Percentiles rank a stretch among this genome's conserved stretches.
These are phyloP conservation scores for Parasteatoda tepidariorum DNA, from an alignment of 1,140 invertebrate species.

Conservation along the genomic window DNA sequence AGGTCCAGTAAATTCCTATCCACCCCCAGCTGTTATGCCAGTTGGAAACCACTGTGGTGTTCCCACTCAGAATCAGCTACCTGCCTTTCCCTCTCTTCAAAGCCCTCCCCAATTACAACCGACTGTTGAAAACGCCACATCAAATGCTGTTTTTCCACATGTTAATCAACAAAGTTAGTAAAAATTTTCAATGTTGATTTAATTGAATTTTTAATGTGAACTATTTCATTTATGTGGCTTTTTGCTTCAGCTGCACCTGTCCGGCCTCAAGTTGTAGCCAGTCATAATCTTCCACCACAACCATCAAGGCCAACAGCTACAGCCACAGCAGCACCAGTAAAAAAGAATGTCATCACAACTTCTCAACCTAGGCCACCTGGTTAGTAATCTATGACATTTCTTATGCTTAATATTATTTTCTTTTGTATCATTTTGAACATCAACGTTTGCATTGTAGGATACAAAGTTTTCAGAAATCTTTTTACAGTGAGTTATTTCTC, in stretches of 20 bases:
- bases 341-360: constrained; percentile 61
- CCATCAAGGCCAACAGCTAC: constrained; percentile 67
- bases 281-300: constrained; percentile 67
- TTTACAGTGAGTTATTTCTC: no score
- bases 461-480: no score
- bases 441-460: no score
- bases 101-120: constrained; percentile 52
- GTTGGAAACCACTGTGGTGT: constrained; percentile 47
- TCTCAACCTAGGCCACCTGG: constrained; percentile 40
- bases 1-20: constrained; percentile 47
- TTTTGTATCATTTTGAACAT: no score
- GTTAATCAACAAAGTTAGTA: constrained; percentile 45
- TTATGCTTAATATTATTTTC: background rate
- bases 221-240: background rate
- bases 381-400: background rate
- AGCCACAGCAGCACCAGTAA: constrained; percentile 67
- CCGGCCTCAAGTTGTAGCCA: constrained; percentile 62
- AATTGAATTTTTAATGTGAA: background rate
- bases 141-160: constrained; percentile 22
- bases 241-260: constrained; percentile 23
- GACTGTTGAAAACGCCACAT: constrained; percentile 39
- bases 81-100: constrained; percentile 31
- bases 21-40: constrained; percentile 23
- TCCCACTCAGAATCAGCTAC: constrained; percentile 36
- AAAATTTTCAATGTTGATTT: background rate